Conservation (phyloP, 2,888 invertebrate species). For the Phortica magna region DNA sequence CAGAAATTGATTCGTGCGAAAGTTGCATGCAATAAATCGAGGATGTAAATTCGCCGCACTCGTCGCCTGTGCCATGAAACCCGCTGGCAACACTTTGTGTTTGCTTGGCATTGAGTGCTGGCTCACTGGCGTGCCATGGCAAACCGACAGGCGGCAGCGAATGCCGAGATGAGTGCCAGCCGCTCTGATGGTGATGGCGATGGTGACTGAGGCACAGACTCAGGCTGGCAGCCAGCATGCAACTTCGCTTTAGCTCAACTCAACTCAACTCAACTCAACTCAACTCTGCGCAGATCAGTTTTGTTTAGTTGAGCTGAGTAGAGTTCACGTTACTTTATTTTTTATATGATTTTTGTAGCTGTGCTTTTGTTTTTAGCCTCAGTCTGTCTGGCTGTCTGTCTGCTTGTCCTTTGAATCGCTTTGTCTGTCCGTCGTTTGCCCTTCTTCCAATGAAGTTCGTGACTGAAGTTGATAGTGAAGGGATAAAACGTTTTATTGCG, state of each 20-base stretch:
- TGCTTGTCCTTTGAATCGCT: not conserved
- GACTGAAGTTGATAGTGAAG: conserved; percentile 37
- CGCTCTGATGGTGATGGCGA: too few relatives aligned
- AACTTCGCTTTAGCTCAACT: conserved; percentile 13
- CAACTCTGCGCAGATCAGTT: not conserved
- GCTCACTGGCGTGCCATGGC: not conserved
- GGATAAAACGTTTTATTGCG: conserved; percentile 35
- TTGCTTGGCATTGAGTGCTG: conserved; percentile 3
- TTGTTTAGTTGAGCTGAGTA: too few relatives aligned
- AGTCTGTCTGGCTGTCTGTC: not conserved
- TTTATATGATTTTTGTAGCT: conserved; percentile 12
- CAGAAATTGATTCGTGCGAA: conserved; percentile 38
- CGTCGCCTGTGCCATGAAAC: not conserved
- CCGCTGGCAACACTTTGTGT: not conserved
- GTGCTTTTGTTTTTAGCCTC: conserved; percentile 19
- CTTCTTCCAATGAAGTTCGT: conserved; percentile 33
- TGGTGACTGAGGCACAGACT: not conserved
- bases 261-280: not conserved
- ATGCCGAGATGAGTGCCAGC: not conserved
- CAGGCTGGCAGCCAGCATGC: conserved; percentile 27
- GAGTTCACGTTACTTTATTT: conserved; percentile 22
- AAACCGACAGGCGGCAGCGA: not conserved
- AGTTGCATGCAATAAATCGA: conserved; percentile 26
- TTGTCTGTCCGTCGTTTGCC: conserved; percentile 1
- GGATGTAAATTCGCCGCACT: not conserved